A percentile compares a stretch with the other conserved stretches of the same genome.
Conservation (phyloP, 2,888 invertebrate genomes). For the Bellardia bayeri region DNA sequence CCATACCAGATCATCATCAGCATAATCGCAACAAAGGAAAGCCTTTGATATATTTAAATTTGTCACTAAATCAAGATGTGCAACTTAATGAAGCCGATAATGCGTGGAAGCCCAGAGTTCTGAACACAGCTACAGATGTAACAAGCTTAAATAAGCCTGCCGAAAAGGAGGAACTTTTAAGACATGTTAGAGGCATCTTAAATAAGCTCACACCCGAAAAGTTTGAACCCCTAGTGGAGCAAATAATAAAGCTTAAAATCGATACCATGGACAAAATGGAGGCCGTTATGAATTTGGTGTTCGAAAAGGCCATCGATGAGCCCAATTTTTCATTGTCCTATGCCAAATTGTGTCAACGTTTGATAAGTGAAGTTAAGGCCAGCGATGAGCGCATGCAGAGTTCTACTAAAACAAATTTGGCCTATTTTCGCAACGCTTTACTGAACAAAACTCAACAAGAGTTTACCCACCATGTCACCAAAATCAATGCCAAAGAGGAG, state of each 20-base stretch:
- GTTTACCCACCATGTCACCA: slow-evolving; percentile 92
- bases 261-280: slow-evolving; percentile 91
- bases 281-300: slow-evolving; percentile 94
- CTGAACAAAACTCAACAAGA: slow-evolving; percentile 92
- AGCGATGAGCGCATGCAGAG: slow-evolving; percentile 79
- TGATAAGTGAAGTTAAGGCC: slow-evolving; percentile 85
- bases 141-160: slow-evolving; percentile 65
- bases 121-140: slow-evolving; percentile 77
- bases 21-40: slow-evolving; percentile 80
- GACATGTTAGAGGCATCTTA: slow-evolving; percentile 93
- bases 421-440: slow-evolving; percentile 85
- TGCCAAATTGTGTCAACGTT: slow-evolving; percentile 92
- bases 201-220: slow-evolving; percentile 98
- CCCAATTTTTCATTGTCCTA: slow-evolving; percentile 96
- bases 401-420: slow-evolving; percentile 84
- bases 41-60: slow-evolving; percentile 87
- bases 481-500: slow-evolving; percentile 86
- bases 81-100: slow-evolving; percentile 94
- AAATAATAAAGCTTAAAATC: slow-evolving; percentile 91
- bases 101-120: slow-evolving; percentile 93
- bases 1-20: neutral
- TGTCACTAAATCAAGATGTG: slow-evolving; percentile 90
- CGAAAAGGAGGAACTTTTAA: slow-evolving; percentile 88
- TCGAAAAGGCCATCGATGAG: slow-evolving; percentile 98
- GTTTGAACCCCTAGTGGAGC: slow-evolving; percentile 91